A percentile compares a stretch with the other conserved stretches of the same genome.
Evolutionary conservation across 2,797 vertebrate species (phyloP).

Genomic region (Paramormyrops hopkinsi): DNA sequence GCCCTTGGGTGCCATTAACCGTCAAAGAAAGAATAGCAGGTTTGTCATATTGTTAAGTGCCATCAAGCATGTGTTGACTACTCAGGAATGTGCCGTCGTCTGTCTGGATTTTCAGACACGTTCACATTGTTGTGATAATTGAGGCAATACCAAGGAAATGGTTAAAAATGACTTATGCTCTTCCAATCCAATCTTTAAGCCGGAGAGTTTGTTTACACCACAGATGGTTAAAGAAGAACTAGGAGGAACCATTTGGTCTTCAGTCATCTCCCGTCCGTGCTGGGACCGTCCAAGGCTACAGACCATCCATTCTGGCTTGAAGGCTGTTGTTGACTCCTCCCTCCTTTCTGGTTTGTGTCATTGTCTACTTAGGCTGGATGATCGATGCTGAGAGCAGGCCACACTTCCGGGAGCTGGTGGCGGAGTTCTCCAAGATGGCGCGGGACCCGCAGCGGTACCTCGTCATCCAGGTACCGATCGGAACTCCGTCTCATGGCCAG

Average conservation of each 20-base stretch:
- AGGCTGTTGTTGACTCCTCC: too few species aligned
- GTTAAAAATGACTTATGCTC: not conserved
- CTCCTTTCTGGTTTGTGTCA: not conserved
- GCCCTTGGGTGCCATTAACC: not conserved
- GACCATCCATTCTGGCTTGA: not conserved
- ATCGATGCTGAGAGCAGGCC: slow-evolving; percentile 95
- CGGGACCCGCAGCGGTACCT: slow-evolving; percentile 93
- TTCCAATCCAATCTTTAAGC: not conserved
- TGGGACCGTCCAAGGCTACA: not conserved
- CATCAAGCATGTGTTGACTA: not conserved
- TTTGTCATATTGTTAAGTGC: not conserved
- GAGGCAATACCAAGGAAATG: not conserved
- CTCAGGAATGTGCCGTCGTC: not conserved
- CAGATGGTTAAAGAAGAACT: not conserved
- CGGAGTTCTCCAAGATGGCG: slow-evolving; percentile 95
- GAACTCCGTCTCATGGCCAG: not conserved
- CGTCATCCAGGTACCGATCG: slow-evolving; percentile 82
- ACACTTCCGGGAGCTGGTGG: slow-evolving; percentile 85
- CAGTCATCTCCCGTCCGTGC: not conserved
- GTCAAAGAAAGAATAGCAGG: not conserved
- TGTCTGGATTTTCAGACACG: not conserved
- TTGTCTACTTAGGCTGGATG: slow-evolving; percentile 83
- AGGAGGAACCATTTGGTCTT: not conserved
- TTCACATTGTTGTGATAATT: not conserved
- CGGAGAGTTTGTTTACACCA: not conserved